Evolutionary conservation across 2,888 invertebrate species (phyloP), one percentile per base, ranked within the genome.

Genomic region (Drosophila hamatofila): DNA sequence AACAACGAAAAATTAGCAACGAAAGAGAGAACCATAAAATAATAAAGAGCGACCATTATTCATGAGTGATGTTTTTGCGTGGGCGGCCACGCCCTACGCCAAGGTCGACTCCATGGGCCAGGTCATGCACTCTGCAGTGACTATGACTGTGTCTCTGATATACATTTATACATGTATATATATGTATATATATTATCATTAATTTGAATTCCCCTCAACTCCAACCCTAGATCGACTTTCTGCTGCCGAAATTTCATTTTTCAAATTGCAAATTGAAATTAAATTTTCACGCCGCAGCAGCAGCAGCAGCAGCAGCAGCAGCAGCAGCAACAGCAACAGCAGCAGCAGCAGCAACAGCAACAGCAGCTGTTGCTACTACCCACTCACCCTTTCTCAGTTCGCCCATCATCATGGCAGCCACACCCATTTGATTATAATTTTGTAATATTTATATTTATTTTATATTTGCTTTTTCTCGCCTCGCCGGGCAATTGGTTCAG

Each of bases 201-300:
- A 85, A 88, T 80, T 82, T 78, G 80, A 70, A 74, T 76, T 16
- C 27, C 62, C 62, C 68, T 16, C 3, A 7, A 7, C 18, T 14
- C 2, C 21, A 7, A 7, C 18, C 16, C 2, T 14, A n/a, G 16
- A 35, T 3, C 51, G 27, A 64, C 54, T 73, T 65, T 78, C 65
- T 72, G 78, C 51, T 63, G 52, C 70, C 66, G 27, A 78, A 81
- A 84, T 82, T 84, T 85, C 71, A 88, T 88, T 83, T 83, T 75
- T 83, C 78, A 88, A 86, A 86, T 78, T 85, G 83, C 78, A 83
- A 86, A 83, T 83, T 85, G 71, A 88, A 88, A 88, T 88, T 78
- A 77, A 77, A 88, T 76, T 88, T 85, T 66, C 67, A 62, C 66
- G 74, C 73, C 65, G 58, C 57, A 60, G 27, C 66, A 67, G 55